Evolutionary conservation across 2,888 invertebrate species (phyloP).

Genomic region (Drosophila paracracens): DNA sequence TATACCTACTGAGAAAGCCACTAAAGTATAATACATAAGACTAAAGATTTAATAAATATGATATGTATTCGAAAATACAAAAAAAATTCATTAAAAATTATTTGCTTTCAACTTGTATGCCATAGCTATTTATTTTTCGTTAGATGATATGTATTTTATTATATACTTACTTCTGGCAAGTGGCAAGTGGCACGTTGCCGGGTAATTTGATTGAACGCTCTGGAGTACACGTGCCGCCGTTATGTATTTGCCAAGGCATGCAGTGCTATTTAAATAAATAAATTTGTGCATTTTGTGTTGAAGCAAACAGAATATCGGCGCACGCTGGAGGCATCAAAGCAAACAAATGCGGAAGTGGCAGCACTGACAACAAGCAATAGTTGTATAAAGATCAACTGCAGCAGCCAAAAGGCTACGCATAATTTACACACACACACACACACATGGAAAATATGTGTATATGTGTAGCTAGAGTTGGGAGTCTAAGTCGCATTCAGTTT

Average conservation of each 20-base stretch:
- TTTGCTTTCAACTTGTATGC: conserved; percentile 63
- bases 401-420: conserved; percentile 61
- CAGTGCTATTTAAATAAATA: conserved; percentile 73
- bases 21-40: neutral
- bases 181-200: conserved; percentile 37
- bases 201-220: conserved; percentile 68
- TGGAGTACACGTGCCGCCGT: conserved; percentile 54
- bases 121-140: conserved; percentile 22
- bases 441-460: neutral
- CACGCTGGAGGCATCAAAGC: conserved; percentile 49
- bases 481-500: conserved; percentile 22
- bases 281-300: conserved; percentile 53
- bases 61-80: neutral
- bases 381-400: conserved; percentile 35
- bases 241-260: conserved; percentile 55
- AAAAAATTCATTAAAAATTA: conserved; percentile 41
- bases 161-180: conserved; percentile 12
- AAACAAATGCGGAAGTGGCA: conserved; percentile 57
- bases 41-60: neutral
- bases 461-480: conserved; percentile 12
- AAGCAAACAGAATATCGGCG: conserved; percentile 47
- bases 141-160: conserved; percentile 3
- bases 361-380: neutral
- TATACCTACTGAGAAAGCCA: neutral
- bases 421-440: conserved; percentile 52